Evolutionary conservation across 1,140 invertebrate species (phyloP).

Genomic region (Zaprionus nigranus): DNA sequence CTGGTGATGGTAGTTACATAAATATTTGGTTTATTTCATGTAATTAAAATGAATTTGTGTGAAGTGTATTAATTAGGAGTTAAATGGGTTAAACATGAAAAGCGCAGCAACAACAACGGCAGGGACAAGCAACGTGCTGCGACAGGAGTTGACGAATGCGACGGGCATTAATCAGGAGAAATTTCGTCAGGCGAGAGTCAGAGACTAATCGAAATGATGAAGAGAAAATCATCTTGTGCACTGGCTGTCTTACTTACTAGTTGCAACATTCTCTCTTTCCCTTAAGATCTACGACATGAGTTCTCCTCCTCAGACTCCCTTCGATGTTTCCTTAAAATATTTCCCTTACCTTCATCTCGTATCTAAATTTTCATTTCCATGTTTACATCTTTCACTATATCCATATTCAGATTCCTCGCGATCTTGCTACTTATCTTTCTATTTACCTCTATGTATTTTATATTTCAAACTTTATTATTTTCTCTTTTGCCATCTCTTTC

Average conservation of each 20-base stretch:
- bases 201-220: constrained; percentile 16
- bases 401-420: no score
- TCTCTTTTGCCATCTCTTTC: neutral
- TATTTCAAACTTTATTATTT: neutral
- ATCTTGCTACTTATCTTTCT: neutral
- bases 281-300: no score
- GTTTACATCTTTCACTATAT: no score
- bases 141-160: constrained; percentile 46
- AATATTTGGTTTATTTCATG: constrained; percentile 80
- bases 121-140: constrained; percentile 2
- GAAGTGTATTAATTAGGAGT: constrained; percentile 83
- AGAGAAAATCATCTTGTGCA: neutral
- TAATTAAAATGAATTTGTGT: constrained; percentile 82
- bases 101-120: constrained; percentile 27
- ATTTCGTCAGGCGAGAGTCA: constrained; percentile 23
- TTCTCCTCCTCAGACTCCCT: no score
- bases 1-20: constrained; percentile 58
- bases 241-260: neutral
- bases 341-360: no score
- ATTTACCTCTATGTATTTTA: neutral
- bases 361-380: no score
- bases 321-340: no score
- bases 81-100: constrained; percentile 76
- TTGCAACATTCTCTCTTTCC: no score
- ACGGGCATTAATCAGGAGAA: constrained; percentile 65